A percentile compares a stretch with the other conserved stretches of the same genome.
These are phyloP conservation scores for Melitaea athalia DNA, from an alignment of 2,888 invertebrate species.

Conservation along the genomic window DNA sequence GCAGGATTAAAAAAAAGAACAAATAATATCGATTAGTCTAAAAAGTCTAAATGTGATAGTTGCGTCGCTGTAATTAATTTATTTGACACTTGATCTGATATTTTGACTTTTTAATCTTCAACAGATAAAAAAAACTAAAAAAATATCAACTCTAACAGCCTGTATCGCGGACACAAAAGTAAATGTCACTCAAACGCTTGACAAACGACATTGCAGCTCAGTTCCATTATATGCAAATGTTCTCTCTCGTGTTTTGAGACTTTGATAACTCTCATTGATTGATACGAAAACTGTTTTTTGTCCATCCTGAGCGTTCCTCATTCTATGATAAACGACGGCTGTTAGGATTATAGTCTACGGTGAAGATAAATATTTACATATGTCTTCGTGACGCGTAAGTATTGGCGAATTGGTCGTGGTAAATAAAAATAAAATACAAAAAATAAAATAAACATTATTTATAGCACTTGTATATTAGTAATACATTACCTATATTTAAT, in stretches of 20 bases:
- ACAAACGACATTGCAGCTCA: constrained; percentile 57
- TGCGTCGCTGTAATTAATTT: too few relatives aligned
- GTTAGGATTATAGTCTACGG: constrained; percentile 3
- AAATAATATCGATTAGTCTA: too few relatives aligned
- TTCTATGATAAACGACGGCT: constrained; percentile 12
- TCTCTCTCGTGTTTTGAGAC: constrained; percentile 62
- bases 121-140: neutral
- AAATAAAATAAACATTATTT: neutral
- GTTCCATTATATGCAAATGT: constrained; percentile 80
- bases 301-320: constrained; percentile 5
- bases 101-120: neutral
- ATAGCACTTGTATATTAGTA: too few relatives aligned
- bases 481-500: neutral
- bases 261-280: constrained; percentile 61
- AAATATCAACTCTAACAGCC: constrained; percentile 44
- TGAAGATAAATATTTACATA: constrained; percentile 7
- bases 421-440: neutral
- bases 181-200: constrained; percentile 62
- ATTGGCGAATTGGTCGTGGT: neutral
- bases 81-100: neutral
- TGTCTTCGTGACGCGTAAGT: neutral
- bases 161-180: constrained; percentile 47
- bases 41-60: too few relatives aligned
- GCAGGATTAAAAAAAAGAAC: too few relatives aligned
- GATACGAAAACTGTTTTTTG: constrained; percentile 51